Percentiles rank a stretch among this genome's conserved stretches.
Conservation (phyloP, 2,888 invertebrate genomes). For the Oscheius sp. region DNA sequence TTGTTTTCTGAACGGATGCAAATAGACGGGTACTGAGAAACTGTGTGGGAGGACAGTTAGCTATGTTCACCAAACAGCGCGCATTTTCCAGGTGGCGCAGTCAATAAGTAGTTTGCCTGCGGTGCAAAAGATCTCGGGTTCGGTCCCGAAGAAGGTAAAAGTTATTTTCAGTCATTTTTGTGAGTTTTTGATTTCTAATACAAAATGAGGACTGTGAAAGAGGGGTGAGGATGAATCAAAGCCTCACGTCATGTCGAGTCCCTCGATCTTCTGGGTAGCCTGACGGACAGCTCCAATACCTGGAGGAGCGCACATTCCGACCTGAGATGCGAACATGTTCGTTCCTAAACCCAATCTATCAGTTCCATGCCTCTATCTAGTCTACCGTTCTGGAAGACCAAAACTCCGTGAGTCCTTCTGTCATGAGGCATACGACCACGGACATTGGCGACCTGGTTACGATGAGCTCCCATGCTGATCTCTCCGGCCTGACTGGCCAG, state of each 20-base stretch:
- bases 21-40: slow-evolving; percentile 6
- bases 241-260: slow-evolving; percentile 56
- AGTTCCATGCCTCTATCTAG: background rate
- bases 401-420: slow-evolving; percentile 69
- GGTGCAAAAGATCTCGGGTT: too few species aligned
- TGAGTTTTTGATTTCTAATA: too few species aligned
- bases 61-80: background rate
- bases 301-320: slow-evolving; percentile 71
- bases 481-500: slow-evolving; percentile 69
- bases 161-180: too few species aligned
- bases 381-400: slow-evolving; percentile 72
- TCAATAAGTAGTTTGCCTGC: too few species aligned
- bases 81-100: too few species aligned
- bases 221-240: background rate
- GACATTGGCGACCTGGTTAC: slow-evolving; percentile 72
- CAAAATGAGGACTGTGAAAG: too few species aligned
- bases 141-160: too few species aligned
- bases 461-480: slow-evolving; percentile 70
- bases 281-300: slow-evolving; percentile 71
- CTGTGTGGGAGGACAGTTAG: slow-evolving; percentile 30
- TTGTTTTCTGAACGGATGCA: background rate
- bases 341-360: slow-evolving; percentile 54
- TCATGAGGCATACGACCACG: slow-evolving; percentile 72
- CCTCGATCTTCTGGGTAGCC: slow-evolving; percentile 71
- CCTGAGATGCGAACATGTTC: slow-evolving; percentile 73